phyloP scores from a whole-genome alignment of 2,888 invertebrate species.

The Drosophila borborema region DNA sequence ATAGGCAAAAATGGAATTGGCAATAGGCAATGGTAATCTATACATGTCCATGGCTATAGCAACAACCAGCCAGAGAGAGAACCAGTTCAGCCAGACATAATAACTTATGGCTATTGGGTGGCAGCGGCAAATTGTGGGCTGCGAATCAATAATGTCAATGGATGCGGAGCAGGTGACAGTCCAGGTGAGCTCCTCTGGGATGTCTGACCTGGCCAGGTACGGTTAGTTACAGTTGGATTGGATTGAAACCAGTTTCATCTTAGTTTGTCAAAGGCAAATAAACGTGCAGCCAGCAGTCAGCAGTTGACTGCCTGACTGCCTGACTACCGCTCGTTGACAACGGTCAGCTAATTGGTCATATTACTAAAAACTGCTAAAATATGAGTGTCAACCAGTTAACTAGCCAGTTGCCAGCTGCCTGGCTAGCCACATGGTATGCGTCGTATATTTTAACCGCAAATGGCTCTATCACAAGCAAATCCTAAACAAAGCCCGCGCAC shows the following conservation, averaged over 20 bases:
- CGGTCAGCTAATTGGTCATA: constrained; percentile 63
- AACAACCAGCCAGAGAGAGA: constrained; percentile 27
- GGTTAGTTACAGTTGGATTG: constrained; percentile 67
- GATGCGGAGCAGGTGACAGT: constrained; percentile 71
- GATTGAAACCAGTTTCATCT: constrained; percentile 54
- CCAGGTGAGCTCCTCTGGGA: constrained; percentile 25
- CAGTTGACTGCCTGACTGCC: constrained; percentile 1
- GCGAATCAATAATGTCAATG: constrained; percentile 74
- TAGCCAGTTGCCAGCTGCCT: constrained; percentile 7
- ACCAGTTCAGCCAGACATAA: constrained; percentile 74
- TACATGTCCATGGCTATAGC: constrained; percentile 58
- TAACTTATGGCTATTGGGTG: constrained; percentile 77
- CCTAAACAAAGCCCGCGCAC: constrained; percentile 39
- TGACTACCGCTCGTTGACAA: constrained; percentile 48
- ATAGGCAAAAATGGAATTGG: constrained; percentile 47
- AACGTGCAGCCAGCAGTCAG: constrained; percentile 20
- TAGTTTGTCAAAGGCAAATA: constrained; percentile 45
- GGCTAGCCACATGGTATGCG: constrained; percentile 10
- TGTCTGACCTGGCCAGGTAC: constrained; percentile 53
- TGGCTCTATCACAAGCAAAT: constrained; percentile 59
- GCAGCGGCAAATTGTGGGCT: constrained; percentile 71
- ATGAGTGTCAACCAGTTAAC: constrained; percentile 51
- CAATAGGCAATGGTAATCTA: constrained; percentile 63
- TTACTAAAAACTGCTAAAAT: constrained; percentile 70
- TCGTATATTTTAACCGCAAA: constrained; percentile 51